Percentiles rank a stretch among this genome's conserved stretches.
phyloP scores from a whole-genome alignment of 2,113 vertebrate species.

The Spermophilus dauricus region DNA sequence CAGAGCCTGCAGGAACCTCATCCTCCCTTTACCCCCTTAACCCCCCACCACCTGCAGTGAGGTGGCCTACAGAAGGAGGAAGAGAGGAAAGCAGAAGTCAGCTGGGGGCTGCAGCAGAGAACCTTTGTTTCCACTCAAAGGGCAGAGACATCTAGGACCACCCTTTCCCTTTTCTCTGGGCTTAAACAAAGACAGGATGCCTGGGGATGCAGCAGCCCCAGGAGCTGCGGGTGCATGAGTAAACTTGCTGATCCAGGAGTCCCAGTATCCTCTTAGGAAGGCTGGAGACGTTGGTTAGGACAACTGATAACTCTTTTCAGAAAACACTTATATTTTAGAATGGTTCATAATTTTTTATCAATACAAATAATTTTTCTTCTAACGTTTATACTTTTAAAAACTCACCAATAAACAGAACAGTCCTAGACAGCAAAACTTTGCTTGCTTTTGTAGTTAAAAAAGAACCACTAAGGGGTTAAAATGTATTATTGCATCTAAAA shows the following conservation, averaged over 20 bases:
- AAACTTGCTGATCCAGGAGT: not conserved
- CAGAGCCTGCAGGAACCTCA: rapidly evolving
- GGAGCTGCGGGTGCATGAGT: not conserved
- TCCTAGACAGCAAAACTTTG: not conserved
- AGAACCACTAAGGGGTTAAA: not conserved
- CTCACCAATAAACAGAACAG: not conserved
- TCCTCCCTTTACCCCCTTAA: too few species aligned
- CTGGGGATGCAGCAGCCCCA: not conserved
- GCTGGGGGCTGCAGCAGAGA: not conserved
- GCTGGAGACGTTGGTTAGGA: not conserved
- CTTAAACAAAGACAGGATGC: not conserved
- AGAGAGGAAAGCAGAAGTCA: too few species aligned
- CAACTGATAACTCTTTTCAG: rapidly evolving
- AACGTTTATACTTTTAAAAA: not conserved
- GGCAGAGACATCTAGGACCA: not conserved
- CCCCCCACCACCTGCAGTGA: not conserved
- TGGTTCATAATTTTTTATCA: not conserved
- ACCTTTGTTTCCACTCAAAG: not conserved
- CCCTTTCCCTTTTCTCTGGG: not conserved
- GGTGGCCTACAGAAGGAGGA: not conserved
- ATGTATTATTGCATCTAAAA: not conserved
- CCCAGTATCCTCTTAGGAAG: rapidly evolving
- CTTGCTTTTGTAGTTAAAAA: not conserved
- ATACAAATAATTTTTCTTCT: not conserved
- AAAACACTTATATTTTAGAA: not conserved